phyloP scores from a whole-genome alignment of 2,797 vertebrate species.

The Micromesistius poutassou region DNA sequence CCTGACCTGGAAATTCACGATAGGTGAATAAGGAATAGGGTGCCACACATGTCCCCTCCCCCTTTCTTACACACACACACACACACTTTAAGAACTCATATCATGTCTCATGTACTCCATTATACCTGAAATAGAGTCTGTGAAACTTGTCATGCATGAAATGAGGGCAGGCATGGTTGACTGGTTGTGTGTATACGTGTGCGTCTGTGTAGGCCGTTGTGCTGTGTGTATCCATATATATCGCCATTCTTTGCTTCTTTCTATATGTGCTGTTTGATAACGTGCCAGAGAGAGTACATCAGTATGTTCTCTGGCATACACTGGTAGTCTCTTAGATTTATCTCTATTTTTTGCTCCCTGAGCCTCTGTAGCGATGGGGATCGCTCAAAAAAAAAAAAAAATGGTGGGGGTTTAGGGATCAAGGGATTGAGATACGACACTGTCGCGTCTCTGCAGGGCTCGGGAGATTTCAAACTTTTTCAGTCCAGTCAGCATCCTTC shows the following conservation, averaged over 20 bases:
- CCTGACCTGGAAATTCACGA: too few relatives aligned
- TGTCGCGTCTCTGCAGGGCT: not conserved
- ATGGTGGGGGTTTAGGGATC: not conserved
- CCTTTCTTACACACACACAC: not conserved
- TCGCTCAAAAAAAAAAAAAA: not conserved
- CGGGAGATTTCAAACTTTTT: not conserved
- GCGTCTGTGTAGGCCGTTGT: not conserved
- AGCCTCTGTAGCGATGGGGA: not conserved
- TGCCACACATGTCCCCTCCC: not conserved
- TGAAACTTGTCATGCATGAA: slow-evolving; percentile 13
- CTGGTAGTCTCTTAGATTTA: too few relatives aligned
- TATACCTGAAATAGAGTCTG: slow-evolving; percentile 18
- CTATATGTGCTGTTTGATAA: not conserved
- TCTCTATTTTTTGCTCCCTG: not conserved
- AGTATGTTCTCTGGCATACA: not conserved
- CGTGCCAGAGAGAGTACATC: not conserved
- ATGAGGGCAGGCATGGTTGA: slow-evolving; percentile 6
- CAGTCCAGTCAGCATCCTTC: not conserved
- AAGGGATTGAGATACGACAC: not conserved
- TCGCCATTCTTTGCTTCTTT: not conserved
- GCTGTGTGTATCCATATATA: too few relatives aligned
- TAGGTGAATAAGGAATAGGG: not conserved
- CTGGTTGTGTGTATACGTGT: not conserved
- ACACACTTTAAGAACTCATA: not conserved
- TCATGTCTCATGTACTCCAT: slow-evolving; percentile 6